Evolutionary conservation across 1,140 invertebrate species (phyloP).

Genomic region (Lepidurus couesii): DNA sequence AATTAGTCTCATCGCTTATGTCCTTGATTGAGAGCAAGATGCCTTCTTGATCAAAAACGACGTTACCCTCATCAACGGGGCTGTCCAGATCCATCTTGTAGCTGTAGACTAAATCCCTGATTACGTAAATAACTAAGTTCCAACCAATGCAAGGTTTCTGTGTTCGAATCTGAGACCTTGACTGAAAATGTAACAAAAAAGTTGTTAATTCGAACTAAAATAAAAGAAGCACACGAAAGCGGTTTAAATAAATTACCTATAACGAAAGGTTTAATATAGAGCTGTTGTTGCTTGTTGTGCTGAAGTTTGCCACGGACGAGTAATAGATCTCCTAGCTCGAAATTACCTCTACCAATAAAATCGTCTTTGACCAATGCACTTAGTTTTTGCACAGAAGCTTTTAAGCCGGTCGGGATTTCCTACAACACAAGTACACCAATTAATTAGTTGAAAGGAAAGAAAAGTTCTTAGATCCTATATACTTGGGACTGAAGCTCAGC

Average conservation of each 20-base stretch:
- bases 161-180: neutral
- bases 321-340: neutral
- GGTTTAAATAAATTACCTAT: neutral
- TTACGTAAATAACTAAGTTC: neutral
- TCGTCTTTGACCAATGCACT: neutral
- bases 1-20: conserved; percentile 29
- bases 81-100: neutral
- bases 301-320: neutral
- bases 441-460: neutral
- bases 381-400: neutral
- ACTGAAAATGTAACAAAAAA: neutral
- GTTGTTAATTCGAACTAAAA: neutral
- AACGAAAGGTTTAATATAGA: neutral
- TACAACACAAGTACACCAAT: neutral
- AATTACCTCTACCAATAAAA: neutral
- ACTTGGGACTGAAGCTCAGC: neutral
- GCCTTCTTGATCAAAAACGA: conserved; percentile 33
- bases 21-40: conserved; percentile 30
- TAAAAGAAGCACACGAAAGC: neutral
- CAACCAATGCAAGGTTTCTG: neutral
- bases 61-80: neutral
- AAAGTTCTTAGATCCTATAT: neutral
- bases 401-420: neutral
- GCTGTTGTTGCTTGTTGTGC: neutral
- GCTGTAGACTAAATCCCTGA: neutral